Evolutionary conservation across 2,797 vertebrate species (phyloP).

Genomic region (Helarctos malayanus): DNA sequence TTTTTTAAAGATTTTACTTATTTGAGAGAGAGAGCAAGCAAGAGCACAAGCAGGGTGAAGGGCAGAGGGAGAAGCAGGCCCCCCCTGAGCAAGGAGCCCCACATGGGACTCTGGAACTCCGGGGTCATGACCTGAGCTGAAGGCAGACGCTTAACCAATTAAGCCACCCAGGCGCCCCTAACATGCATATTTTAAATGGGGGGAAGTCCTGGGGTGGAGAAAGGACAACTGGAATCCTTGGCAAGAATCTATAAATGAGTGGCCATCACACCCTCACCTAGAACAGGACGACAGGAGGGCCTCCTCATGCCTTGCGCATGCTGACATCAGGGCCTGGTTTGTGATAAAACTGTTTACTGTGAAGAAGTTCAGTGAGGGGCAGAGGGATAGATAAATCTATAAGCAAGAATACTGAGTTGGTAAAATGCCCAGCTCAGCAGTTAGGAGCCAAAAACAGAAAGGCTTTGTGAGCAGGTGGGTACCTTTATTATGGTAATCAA

Average conservation of each 20-base stretch:
- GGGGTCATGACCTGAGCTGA: too few relatives aligned
- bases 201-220: not conserved
- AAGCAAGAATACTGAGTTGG: conserved; percentile 55
- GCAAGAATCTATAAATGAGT: not conserved
- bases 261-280: not conserved
- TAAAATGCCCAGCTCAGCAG: conserved; percentile 55
- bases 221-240: not conserved
- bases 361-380: conserved; percentile 51
- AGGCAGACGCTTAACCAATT: too few relatives aligned
- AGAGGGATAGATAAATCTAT: conserved; percentile 63
- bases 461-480: conserved; percentile 57
- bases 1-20: too few relatives aligned
- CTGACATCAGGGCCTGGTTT: not conserved
- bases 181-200: not conserved
- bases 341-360: conserved; percentile 23
- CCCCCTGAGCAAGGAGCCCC: too few relatives aligned
- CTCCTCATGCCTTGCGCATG: not conserved
- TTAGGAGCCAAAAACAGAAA: conserved; percentile 58
- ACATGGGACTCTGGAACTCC: too few relatives aligned
- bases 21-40: too few relatives aligned
- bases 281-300: not conserved
- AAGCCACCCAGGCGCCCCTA: not conserved
- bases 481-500: conserved; percentile 48
- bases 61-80: too few relatives aligned
- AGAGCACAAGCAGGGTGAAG: too few relatives aligned